Evolutionary conservation across 2,113 vertebrate genomes (phyloP).

Genomic region (Irena cyanogastra): DNA sequence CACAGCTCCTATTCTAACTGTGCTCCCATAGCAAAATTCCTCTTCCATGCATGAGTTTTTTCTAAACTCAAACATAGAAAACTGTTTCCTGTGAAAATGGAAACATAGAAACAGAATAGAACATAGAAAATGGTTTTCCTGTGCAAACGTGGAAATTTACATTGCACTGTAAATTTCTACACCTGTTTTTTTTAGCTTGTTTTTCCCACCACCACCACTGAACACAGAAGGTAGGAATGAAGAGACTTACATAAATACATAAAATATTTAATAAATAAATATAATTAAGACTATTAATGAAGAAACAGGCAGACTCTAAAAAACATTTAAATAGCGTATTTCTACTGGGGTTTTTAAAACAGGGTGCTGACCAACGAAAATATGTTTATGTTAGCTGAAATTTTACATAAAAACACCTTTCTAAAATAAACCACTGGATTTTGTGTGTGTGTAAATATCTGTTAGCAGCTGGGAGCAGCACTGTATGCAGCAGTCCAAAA

Average conservation of each 20-base stretch:
- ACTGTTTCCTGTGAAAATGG: too few relatives aligned
- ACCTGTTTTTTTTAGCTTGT: rapidly evolving
- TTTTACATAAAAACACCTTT: not conserved
- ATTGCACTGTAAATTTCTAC: not conserved
- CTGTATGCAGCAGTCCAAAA: not conserved
- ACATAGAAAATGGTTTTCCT: too few relatives aligned
- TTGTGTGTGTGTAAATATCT: rapidly evolving
- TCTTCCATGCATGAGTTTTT: not conserved
- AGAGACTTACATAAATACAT: not conserved
- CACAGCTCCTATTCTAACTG: not conserved
- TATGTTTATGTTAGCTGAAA: not conserved
- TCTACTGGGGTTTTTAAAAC: not conserved
- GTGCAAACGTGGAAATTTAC: too few relatives aligned
- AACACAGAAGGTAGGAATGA: not conserved
- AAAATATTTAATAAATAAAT: not conserved
- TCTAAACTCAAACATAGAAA: not conserved
- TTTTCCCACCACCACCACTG: not conserved
- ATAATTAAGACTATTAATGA: not conserved
- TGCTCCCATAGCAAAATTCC: not conserved
- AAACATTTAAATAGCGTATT: not conserved
- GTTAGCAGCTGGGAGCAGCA: not conserved
- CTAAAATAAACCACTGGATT: not conserved
- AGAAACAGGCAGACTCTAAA: not conserved
- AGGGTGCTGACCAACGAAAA: not conserved
- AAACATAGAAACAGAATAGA: too few relatives aligned